Evolutionary conservation across 2,888 invertebrate genomes (phyloP), one percentile per base, ranked within the genome.

Genomic region (Ashinkailepas kermadecensis): DNA sequence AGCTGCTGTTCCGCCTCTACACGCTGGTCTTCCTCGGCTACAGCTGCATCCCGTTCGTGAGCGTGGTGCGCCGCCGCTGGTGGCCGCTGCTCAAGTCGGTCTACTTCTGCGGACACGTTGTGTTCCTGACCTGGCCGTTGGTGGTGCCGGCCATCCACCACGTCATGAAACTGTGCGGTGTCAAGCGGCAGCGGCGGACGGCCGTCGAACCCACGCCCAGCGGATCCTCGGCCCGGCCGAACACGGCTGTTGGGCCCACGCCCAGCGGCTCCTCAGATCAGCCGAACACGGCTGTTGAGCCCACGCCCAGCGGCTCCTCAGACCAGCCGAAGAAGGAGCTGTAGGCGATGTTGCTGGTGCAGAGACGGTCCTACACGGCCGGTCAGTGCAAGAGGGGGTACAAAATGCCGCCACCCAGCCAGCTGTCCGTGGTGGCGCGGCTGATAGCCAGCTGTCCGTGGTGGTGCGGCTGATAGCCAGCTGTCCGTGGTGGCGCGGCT

Each of bases 21-120:
- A 82, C 83, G 7, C 59, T 83, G 57, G 80, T 83, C 79, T 84
- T 84, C 82, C 83, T 84, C 81, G 84, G 84, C 65, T 84, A 84
- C 82, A 83, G 82, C 67, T 81, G 83, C 59, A 83, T 82, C 62
- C 83, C 84, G 39, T 84, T 84, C 78, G 84, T 83, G 25, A 67
- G 83, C 56, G 81, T 84, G 62, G 83, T 83, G 59, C 82, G 82
- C 9, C 81, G 83, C 81, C 83, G 83, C 80, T 84, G 84, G 84
- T 83, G 83, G 83, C 78, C 78, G n/a, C 83, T 84, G 80, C 83
- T 82, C 82, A 58, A 59, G 59, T 84, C 84, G 7, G 80, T 83
- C 21, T 84, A 83, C 81, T 83, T 83, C 81, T 81, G 82, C n/a
- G 84, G 84, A 18, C 84, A 84, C 67, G 21, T 84, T 10, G 54